Conservation (phyloP, 2,888 invertebrate species). For the Malachius bipustulatus region DNA sequence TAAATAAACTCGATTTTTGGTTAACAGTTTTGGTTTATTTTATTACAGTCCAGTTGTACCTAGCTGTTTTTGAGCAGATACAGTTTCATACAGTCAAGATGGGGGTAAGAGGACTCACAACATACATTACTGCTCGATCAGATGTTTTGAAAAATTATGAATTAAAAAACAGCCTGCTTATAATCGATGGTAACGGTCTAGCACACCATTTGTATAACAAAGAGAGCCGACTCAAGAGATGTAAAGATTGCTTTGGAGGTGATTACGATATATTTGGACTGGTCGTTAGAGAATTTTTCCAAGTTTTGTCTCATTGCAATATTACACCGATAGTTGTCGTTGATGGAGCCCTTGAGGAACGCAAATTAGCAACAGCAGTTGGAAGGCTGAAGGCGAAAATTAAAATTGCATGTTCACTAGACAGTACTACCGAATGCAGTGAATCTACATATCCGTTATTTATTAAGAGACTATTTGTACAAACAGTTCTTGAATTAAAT, state of each 20-base stretch:
- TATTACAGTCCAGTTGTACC: no score
- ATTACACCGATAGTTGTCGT: slow-evolving; percentile 62
- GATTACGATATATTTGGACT: slow-evolving; percentile 71
- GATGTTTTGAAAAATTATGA: slow-evolving; percentile 48
- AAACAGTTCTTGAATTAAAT: slow-evolving; percentile 51
- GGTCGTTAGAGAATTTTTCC: slow-evolving; percentile 54
- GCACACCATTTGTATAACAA: slow-evolving; percentile 60
- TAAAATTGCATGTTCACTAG: slow-evolving; percentile 31
- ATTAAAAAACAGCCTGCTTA: slow-evolving; percentile 54
- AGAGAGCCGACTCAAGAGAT: slow-evolving; percentile 45
- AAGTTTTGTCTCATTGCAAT: slow-evolving; percentile 54
- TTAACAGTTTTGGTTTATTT: no score
- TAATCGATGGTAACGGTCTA: slow-evolving; percentile 73
- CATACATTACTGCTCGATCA: slow-evolving; percentile 57
- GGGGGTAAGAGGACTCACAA: slow-evolving; percentile 80
- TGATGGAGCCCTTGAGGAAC: slow-evolving; percentile 55
- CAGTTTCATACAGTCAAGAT: no score
- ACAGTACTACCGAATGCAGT: slow-evolving; percentile 43
- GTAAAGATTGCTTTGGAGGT: slow-evolving; percentile 67
- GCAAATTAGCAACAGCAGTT: slow-evolving; percentile 23
- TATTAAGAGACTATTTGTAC: slow-evolving; percentile 60
- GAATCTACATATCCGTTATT: slow-evolving; percentile 62
- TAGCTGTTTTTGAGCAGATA: no score
- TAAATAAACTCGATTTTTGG: no score
- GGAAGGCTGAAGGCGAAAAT: slow-evolving; percentile 24